A percentile compares a stretch with the other conserved stretches of the same genome.
Conservation (phyloP, 1,140 invertebrate species). For the Caenorhabditis brenneri region DNA sequence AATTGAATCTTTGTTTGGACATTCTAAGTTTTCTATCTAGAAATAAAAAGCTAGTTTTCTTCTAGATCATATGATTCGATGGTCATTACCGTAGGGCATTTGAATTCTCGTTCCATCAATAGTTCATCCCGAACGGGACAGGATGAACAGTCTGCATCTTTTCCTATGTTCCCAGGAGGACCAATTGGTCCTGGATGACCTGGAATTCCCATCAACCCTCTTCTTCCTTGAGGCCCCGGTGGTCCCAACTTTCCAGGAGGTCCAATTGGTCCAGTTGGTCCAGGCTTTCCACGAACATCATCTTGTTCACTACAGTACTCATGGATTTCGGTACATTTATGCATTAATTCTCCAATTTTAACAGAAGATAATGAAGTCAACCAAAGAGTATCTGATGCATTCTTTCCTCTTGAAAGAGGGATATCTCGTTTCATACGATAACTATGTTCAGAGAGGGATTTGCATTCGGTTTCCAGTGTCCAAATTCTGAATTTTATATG, state of each 20-base stretch:
- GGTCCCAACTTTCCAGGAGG: slow-evolving; percentile 46
- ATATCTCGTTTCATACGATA: neutral
- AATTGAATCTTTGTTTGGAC: neutral
- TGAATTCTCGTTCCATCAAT: slow-evolving; percentile 47
- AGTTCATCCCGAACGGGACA: slow-evolving; percentile 63
- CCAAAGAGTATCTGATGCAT: slow-evolving; percentile 58
- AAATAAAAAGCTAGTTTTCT: neutral
- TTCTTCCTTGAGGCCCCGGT: slow-evolving; percentile 52
- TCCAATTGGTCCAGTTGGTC: slow-evolving; percentile 58
- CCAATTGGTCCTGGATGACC: slow-evolving; percentile 61
- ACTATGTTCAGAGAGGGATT: neutral
- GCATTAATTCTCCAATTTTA: slow-evolving; percentile 67
- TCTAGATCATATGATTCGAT: slow-evolving; percentile 54
- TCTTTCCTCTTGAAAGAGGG: neutral
- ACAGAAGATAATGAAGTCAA: slow-evolving; percentile 64
- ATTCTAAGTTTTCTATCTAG: slow-evolving; percentile 11
- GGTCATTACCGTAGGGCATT: slow-evolving; percentile 59
- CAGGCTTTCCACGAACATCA: slow-evolving; percentile 60
- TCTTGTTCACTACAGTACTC: slow-evolving; percentile 64
- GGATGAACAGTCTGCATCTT: slow-evolving; percentile 61
- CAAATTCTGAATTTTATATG: neutral
- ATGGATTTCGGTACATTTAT: slow-evolving; percentile 69
- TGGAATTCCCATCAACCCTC: slow-evolving; percentile 56
- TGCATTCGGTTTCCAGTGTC: neutral
- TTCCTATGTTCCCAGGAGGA: slow-evolving; percentile 60